A percentile compares a stretch with the other conserved stretches of the same genome.
Conservation (phyloP, 2,888 invertebrate species). For the Drosophila acutilabella region DNA sequence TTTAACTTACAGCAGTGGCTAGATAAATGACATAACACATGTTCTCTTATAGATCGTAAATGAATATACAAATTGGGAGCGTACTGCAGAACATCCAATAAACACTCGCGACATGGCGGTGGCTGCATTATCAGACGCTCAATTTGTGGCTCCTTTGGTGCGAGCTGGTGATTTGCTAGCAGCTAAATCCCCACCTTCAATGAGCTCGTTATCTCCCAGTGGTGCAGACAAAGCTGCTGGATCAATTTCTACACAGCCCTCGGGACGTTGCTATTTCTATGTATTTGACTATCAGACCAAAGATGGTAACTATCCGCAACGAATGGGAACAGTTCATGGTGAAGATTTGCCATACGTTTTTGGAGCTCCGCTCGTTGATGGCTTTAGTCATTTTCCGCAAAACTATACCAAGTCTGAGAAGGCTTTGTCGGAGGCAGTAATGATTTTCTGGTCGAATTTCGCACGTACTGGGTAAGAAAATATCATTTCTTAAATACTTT, state of each 20-base stretch:
- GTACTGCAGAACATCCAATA: conserved; percentile 94
- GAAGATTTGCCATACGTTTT: conserved; percentile 96
- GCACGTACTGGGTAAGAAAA: conserved; percentile 92
- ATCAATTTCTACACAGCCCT: conserved; percentile 77
- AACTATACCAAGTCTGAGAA: conserved; percentile 96
- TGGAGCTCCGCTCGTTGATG: conserved; percentile 95
- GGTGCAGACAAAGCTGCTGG: conserved; percentile 77
- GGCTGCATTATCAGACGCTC: conserved; percentile 96
- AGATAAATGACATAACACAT: too few relatives aligned
- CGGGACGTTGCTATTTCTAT: conserved; percentile 94
- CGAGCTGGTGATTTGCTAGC: conserved; percentile 93
- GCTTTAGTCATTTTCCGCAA: conserved; percentile 91
- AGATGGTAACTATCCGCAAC: conserved; percentile 95
- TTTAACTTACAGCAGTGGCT: too few relatives aligned
- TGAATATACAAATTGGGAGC: conserved; percentile 99
- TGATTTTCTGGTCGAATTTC: conserved; percentile 95
- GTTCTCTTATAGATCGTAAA: conserved; percentile 88
- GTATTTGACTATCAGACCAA: conserved; percentile 97
- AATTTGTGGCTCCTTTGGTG: conserved; percentile 96
- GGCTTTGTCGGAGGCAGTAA: conserved; percentile 93
- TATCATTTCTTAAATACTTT: conserved; percentile 16
- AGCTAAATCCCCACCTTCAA: conserved; percentile 86
- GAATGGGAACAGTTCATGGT: conserved; percentile 96
- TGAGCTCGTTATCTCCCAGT: conserved; percentile 47
- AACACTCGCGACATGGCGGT: conserved; percentile 95